Percentiles rank a stretch among this genome's conserved stretches.
phyloP scores from a whole-genome alignment of 2,113 vertebrate genomes.

The Zosterops pallidus region DNA sequence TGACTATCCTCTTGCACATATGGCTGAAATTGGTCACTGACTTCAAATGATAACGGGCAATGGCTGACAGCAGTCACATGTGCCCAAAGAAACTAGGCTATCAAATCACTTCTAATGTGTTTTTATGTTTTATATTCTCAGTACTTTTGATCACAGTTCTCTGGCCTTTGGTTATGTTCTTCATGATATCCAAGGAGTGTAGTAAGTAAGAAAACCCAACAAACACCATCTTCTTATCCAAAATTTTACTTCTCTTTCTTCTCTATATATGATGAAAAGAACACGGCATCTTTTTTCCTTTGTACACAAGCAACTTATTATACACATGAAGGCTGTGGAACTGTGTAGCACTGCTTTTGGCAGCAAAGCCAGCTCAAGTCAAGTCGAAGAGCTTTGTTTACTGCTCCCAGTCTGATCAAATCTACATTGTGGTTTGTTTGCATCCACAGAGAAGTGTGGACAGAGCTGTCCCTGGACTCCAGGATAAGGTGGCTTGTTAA shows the following conservation, averaged over 20 bases:
- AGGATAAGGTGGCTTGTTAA: neutral
- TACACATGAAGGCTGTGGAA: neutral
- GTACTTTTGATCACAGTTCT: neutral
- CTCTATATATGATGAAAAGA: neutral
- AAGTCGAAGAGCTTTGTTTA: neutral
- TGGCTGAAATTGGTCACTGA: neutral
- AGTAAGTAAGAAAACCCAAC: neutral
- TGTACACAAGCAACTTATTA: neutral
- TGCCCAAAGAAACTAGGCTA: neutral
- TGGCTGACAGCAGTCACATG: neutral
- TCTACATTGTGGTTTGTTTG: neutral
- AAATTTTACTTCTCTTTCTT: neutral
- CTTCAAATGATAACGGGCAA: neutral
- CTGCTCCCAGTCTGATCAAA: neutral
- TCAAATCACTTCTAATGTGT: rapidly evolving
- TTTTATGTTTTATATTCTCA: neutral
- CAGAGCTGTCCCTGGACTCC: neutral
- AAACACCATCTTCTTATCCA: neutral
- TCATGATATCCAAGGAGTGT: neutral
- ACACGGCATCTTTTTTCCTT: rapidly evolving
- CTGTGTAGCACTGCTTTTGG: neutral
- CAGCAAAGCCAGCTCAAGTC: neutral
- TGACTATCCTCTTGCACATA: neutral
- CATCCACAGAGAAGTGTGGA: neutral
- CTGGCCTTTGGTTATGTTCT: neutral